Evolutionary conservation across 2,888 invertebrate species (phyloP).

Genomic region (Pristionchus exspectatus): DNA sequence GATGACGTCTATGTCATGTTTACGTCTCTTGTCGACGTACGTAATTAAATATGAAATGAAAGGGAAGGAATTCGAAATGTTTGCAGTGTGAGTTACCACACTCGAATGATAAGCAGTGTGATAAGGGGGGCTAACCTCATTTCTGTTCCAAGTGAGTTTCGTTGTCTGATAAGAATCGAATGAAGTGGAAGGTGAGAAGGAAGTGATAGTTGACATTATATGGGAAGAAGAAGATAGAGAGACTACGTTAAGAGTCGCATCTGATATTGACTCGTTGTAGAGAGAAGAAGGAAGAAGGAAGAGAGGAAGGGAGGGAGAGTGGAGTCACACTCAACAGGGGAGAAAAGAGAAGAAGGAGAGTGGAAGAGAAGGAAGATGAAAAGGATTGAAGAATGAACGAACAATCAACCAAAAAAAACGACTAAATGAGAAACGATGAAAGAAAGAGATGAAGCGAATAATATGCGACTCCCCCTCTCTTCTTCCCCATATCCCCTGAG

Average conservation of each 20-base stretch:
- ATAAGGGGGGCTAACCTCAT: conserved; percentile 37
- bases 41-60: not conserved
- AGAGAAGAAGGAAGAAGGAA: not conserved
- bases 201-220: conserved; percentile 41
- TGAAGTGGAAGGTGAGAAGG: conserved; percentile 51
- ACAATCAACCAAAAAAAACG: conserved; percentile 18
- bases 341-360: conserved; percentile 6
- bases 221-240: not conserved
- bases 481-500: not conserved
- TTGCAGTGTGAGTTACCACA: not conserved
- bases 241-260: conserved; percentile 45
- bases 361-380: conserved; percentile 4
- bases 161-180: not conserved
- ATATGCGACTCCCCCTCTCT: not conserved
- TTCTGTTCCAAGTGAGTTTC: conserved; percentile 45
- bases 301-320: not conserved
- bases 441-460: conserved; percentile 11
- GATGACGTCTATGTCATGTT: not conserved
- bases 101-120: not conserved
- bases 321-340: conserved; percentile 45
- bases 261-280: conserved; percentile 51
- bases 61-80: not conserved
- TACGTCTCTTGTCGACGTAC: not conserved
- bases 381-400: not conserved
- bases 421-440: conserved; percentile 25